These are phyloP conservation scores for Alviniconcha marisindica DNA, from an alignment of 1,140 invertebrate genomes.

Conservation along the genomic window DNA sequence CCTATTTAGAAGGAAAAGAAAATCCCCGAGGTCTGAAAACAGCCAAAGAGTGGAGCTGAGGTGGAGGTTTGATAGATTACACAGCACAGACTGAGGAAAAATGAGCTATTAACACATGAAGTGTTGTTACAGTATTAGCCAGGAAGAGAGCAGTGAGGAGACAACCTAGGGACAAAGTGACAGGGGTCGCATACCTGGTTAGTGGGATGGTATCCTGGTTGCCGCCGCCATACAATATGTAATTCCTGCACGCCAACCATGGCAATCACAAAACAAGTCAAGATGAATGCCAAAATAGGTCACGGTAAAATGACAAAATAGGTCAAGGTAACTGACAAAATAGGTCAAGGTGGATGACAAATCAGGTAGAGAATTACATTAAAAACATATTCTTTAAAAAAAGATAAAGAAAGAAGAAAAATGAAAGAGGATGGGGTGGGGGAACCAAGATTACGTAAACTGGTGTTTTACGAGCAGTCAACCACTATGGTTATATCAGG, in stretches of 20 bases:
- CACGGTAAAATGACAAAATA: background rate
- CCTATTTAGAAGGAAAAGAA: no score
- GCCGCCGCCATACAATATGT: slow-evolving; percentile 40
- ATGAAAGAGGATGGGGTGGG: background rate
- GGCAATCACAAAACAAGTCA: slow-evolving; percentile 9
- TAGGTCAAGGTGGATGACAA: background rate
- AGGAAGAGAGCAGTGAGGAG: background rate
- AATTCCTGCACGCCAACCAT: slow-evolving; percentile 29
- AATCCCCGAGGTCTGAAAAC: no score
- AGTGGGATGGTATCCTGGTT: slow-evolving; percentile 47
- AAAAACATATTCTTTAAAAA: background rate
- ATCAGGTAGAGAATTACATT: no score
- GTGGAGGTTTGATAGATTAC: no score
- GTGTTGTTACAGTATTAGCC: slow-evolving; percentile 8
- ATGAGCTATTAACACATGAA: background rate
- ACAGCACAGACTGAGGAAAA: no score
- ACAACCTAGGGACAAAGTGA: background rate
- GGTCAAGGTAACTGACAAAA: background rate
- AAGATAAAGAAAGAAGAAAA: background rate
- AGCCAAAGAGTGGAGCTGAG: no score
- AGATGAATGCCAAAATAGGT: background rate
- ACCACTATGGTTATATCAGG: no score
- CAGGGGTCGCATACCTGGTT: slow-evolving; percentile 47
- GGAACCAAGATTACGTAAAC: no score
- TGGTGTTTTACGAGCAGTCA: no score